Evolutionary conservation across 2,113 vertebrate species (phyloP).

Genomic region (Salvelinus sp.): DNA sequence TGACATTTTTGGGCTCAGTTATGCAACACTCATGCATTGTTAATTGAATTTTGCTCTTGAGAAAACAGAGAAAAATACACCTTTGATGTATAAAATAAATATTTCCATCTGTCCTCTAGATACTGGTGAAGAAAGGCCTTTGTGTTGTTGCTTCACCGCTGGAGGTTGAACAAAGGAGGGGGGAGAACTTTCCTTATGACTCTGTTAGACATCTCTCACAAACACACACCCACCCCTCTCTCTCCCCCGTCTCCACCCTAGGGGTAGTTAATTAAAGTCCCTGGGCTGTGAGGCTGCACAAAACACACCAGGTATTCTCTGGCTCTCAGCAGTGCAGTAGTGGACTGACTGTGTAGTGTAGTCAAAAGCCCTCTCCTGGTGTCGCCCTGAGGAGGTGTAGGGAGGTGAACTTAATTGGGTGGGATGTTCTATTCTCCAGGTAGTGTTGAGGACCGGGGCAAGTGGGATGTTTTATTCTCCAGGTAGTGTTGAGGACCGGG

Average conservation of each 20-base stretch:
- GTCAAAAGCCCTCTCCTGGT: no score
- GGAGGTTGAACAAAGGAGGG: constrained; percentile 30
- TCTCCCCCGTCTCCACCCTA: neutral
- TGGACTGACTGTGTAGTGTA: no score
- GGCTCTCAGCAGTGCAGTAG: neutral
- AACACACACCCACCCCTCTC: neutral
- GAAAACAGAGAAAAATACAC: constrained; percentile 56
- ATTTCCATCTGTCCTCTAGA: constrained; percentile 57
- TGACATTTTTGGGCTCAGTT: constrained; percentile 48
- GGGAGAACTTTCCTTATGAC: constrained; percentile 29
- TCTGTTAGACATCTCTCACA: constrained; percentile 18
- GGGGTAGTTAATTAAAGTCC: neutral
- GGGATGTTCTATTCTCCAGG: no score
- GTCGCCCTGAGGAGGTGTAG: no score
- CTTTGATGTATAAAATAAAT: constrained; percentile 76
- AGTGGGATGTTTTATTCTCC: no score
- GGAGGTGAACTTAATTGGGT: neutral
- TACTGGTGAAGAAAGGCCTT: constrained; percentile 57
- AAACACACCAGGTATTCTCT: neutral
- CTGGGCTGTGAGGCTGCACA: neutral
- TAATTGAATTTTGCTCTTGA: constrained; percentile 36
- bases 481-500: no score
- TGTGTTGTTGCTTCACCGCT: constrained; percentile 63
- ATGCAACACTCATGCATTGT: constrained; percentile 10
- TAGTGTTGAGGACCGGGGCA: no score